Evolutionary conservation across 2,797 vertebrate genomes (phyloP), one percentile per base, ranked within the genome.

Genomic region (Thunnus albacares): DNA sequence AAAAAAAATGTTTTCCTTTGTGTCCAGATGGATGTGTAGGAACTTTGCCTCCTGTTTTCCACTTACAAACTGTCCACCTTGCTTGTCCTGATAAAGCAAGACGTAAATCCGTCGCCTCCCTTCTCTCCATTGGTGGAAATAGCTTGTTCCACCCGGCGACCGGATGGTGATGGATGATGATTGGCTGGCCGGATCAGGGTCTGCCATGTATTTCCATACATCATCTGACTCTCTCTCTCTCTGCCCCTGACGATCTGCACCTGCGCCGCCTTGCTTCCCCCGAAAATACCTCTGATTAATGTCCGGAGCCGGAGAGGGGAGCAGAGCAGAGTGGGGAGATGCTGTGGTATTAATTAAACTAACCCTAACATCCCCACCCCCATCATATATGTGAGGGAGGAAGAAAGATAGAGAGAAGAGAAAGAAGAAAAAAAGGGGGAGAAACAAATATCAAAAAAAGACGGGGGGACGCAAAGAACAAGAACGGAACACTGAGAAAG

Each of bases 251-350:
- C 83, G 33, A 90, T 81, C 82, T 85, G 90, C 94, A 94, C 93
- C 93, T 94, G 94, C 82, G 89, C 84, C 58, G 82, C 90, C 68
- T 81, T 70, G 63, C 87, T 89, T 92, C 86, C 86, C 90, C 89
- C 82, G 79, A 93, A 94, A 94, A 94, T 91, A 93, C 87, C 89
- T 91, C 78, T 94, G 94, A 94, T 94, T 92, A 93, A 94, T 94
- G 93, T 89, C 84, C 76, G 12, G 79, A 91, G 80, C 83, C 45
- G 3, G 64, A 71, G 85, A 90, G 68, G 82, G 80, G 83, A 90
- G 75, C 75, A 66, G 89, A 90, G 73, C 75, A 66, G 89, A 88
- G 87, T 64, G 24, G 82, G 45, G 84, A 90, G 85, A 85, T 78
- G 88, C 90, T 86, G 82, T 35, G 65, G 84, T 93, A 93, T 92